Evolutionary conservation across 1,140 invertebrate species (phyloP).

Genomic region (Planococcus citri): DNA sequence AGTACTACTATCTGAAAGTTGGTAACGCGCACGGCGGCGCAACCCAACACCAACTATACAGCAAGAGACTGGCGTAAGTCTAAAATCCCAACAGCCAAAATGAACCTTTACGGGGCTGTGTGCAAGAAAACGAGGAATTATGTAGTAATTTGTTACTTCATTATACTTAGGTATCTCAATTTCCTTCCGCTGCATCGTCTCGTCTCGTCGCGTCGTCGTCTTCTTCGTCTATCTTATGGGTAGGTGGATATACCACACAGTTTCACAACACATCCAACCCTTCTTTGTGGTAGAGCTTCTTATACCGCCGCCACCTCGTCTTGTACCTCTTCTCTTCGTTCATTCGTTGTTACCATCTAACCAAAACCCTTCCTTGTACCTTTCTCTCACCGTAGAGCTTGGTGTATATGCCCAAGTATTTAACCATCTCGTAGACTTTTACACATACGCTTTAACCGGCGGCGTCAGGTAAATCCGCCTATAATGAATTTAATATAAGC

Average conservation of each 20-base stretch:
- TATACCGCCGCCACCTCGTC: too few species aligned
- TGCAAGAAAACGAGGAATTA: not conserved
- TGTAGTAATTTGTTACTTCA: slow-evolving; percentile 7
- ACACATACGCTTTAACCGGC: not conserved
- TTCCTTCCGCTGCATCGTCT: not conserved
- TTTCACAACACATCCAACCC: not conserved
- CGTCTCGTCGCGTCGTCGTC: too few species aligned
- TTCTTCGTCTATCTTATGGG: not conserved
- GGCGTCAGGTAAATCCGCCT: not conserved
- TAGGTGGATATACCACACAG: not conserved
- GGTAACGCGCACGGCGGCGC: too few species aligned
- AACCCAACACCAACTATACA: too few species aligned
- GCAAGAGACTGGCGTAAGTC: too few species aligned
- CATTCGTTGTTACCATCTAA: too few species aligned
- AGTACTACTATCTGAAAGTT: too few species aligned
- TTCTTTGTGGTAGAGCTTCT: too few species aligned
- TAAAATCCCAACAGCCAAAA: not conserved
- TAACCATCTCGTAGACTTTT: not conserved
- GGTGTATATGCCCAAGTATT: not conserved
- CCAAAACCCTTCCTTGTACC: not conserved
- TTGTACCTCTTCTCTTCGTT: too few species aligned
- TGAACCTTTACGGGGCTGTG: not conserved
- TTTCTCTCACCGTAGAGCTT: too few species aligned
- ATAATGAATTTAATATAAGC: not conserved
- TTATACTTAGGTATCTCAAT: slow-evolving; percentile 7